phyloP scores from a whole-genome alignment of 2,113 vertebrate species.

The Etia nguti region DNA sequence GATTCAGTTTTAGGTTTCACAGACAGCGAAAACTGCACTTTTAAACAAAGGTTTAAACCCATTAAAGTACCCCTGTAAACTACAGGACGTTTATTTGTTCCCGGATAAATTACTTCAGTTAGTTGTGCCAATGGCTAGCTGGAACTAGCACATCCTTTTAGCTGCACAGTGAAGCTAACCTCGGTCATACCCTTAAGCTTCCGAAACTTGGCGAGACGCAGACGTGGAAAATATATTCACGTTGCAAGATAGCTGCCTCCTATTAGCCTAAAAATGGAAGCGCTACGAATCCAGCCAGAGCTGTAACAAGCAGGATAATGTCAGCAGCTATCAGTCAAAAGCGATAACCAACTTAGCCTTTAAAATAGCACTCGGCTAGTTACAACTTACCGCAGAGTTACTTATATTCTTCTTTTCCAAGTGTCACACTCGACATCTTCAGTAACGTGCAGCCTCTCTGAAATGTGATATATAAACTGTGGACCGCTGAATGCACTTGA shows the following conservation, averaged over 20 bases:
- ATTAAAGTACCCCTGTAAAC: not conserved
- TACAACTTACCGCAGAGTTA: conserved; percentile 62
- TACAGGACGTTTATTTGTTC: too few species aligned
- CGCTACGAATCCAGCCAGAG: not conserved
- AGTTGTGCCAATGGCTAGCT: not conserved
- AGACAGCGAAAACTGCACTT: not conserved
- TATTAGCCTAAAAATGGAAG: conserved; percentile 46
- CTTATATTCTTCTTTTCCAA: conserved; percentile 41
- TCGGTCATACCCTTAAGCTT: conserved; percentile 1
- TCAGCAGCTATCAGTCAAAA: conserved; percentile 8
- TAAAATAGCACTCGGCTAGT: not conserved
- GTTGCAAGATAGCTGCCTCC: conserved; percentile 19
- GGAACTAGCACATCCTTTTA: conserved; percentile 19
- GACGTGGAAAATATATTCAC: not conserved
- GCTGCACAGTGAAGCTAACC: conserved; percentile 40
- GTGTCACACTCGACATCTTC: conserved; percentile 58
- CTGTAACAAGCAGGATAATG: conserved; percentile 11
- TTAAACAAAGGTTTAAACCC: not conserved
- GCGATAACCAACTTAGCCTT: conserved; percentile 22
- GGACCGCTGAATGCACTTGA: not conserved
- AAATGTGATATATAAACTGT: not conserved
- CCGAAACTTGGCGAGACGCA: conserved; percentile 10
- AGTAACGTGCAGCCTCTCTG: not conserved
- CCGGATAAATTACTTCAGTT: not conserved
- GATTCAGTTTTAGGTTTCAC: not conserved